Percentiles rank a stretch among this genome's conserved stretches.
These are phyloP conservation scores for Bombyx mori DNA, from an alignment of 1,140 invertebrate species.

Conservation along the genomic window DNA sequence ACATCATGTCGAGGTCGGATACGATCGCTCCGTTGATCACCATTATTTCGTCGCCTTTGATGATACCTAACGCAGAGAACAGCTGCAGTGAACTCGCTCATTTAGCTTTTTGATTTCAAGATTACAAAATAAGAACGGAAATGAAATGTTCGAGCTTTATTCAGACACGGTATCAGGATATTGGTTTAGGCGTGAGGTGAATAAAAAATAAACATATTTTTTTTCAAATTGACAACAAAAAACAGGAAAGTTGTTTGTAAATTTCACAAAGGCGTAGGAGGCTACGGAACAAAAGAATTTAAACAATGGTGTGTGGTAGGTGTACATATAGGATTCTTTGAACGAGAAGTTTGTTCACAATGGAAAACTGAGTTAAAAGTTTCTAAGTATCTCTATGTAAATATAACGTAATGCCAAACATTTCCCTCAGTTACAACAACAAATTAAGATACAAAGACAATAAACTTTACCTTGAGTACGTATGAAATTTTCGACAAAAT, in stretches of 20 bases:
- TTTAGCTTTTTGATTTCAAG: too few relatives aligned
- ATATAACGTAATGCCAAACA: not conserved
- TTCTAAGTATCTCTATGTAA: not conserved
- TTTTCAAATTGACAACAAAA: not conserved
- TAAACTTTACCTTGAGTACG: too few relatives aligned
- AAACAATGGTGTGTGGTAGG: not conserved
- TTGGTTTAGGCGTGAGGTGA: too few relatives aligned
- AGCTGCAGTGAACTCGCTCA: slow-evolving; percentile 16
- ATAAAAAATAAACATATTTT: too few relatives aligned
- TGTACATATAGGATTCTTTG: slow-evolving; percentile 1
- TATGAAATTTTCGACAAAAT: too few relatives aligned
- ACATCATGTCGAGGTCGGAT: slow-evolving; percentile 99
- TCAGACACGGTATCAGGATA: too few relatives aligned
- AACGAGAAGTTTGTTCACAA: slow-evolving; percentile 3
- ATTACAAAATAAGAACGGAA: too few relatives aligned
- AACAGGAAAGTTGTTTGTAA: slow-evolving; percentile 1
- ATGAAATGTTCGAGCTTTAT: too few relatives aligned
- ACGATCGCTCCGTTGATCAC: slow-evolving; percentile 98
- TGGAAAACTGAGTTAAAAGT: slow-evolving; percentile 5
- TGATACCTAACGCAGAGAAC: slow-evolving; percentile 82
- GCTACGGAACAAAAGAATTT: not conserved
- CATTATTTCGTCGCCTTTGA: slow-evolving; percentile 98
- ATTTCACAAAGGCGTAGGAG: not conserved
- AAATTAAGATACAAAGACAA: too few relatives aligned
- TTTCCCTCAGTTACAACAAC: too few relatives aligned